Evolutionary conservation across 2,888 invertebrate genomes (phyloP).

Genomic region (Geotrupes spiniger): DNA sequence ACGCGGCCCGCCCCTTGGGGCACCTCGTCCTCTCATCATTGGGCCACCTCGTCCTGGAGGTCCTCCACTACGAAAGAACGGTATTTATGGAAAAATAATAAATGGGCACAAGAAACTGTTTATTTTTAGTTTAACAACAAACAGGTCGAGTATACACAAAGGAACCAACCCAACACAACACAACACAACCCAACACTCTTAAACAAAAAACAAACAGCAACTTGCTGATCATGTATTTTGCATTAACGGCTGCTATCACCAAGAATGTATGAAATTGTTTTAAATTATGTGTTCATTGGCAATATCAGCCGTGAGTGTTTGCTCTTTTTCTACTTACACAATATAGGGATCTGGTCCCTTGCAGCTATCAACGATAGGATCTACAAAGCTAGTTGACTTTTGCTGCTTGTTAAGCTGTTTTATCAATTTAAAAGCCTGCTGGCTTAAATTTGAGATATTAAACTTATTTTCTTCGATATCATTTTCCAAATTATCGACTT

Average conservation of each 20-base stretch:
- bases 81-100: neutral
- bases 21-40: conserved; percentile 22
- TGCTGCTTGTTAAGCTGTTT: too few relatives aligned
- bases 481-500: too few relatives aligned
- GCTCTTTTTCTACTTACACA: too few relatives aligned
- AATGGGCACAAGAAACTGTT: conserved; percentile 14
- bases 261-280: too few relatives aligned
- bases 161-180: neutral
- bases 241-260: conserved; percentile 9
- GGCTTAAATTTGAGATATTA: too few relatives aligned
- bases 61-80: conserved; percentile 14
- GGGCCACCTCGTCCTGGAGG: conserved; percentile 19
- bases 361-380: too few relatives aligned
- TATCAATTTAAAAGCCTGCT: too few relatives aligned
- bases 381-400: too few relatives aligned
- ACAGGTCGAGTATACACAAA: neutral
- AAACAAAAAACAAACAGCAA: conserved; percentile 18
- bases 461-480: too few relatives aligned
- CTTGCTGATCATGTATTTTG: conserved; percentile 16
- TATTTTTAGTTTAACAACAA: conserved; percentile 7
- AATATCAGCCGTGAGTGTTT: too few relatives aligned
- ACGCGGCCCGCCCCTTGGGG: conserved; percentile 17
- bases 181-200: conserved; percentile 7
- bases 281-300: too few relatives aligned
- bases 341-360: too few relatives aligned